Evolutionary conservation across 2,797 vertebrate species (phyloP).

Genomic region (Chelonia mydas): DNA sequence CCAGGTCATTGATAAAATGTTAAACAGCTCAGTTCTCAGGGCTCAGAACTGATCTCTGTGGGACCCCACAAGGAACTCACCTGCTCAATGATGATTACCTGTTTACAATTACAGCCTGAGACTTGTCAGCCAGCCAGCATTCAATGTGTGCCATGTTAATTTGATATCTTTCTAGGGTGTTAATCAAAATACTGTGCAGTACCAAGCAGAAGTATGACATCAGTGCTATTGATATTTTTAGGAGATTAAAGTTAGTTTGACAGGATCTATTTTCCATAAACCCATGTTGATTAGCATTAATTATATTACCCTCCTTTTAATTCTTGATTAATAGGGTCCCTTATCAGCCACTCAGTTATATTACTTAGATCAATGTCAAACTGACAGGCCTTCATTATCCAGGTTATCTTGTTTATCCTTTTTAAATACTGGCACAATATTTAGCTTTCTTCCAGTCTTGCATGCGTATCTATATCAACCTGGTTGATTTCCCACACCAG

Average conservation of each 20-base stretch:
- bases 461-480: neutral
- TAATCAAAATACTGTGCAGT: neutral
- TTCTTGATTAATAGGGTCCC: neutral
- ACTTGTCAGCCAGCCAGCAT: neutral
- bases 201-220: neutral
- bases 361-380: neutral
- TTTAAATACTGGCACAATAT: neutral
- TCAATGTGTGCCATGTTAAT: neutral
- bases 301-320: neutral
- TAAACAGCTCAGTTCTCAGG: too few relatives aligned
- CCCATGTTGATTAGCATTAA: neutral
- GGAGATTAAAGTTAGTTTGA: neutral
- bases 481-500: neutral
- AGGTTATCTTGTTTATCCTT: neutral
- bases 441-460: neutral
- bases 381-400: neutral
- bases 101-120: neutral
- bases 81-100: neutral
- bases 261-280: neutral
- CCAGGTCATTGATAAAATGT: neutral
- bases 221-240: neutral
- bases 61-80: neutral
- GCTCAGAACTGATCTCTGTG: neutral
- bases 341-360: neutral
- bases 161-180: neutral